Percentiles rank a stretch among this genome's conserved stretches.
These are phyloP conservation scores for Hydropsyche betteni DNA, from an alignment of 2,888 invertebrate genomes.

Conservation along the genomic window DNA sequence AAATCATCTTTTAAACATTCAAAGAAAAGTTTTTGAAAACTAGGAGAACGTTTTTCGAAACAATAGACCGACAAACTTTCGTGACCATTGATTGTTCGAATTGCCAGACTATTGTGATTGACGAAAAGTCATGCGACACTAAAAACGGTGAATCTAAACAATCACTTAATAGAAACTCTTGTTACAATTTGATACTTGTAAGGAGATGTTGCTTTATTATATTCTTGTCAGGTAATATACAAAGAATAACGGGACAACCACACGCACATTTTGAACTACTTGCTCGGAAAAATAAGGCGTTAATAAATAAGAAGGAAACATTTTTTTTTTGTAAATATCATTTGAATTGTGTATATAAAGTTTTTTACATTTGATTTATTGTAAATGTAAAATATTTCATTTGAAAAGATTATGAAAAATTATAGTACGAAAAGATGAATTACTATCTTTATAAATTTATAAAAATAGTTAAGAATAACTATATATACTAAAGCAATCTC, in stretches of 20 bases:
- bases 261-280: not conserved
- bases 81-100: too few species aligned
- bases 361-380: too few species aligned
- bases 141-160: slow-evolving; percentile 14
- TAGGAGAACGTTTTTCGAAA: too few species aligned
- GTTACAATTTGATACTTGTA: slow-evolving; percentile 16
- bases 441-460: too few species aligned
- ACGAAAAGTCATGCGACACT: not conserved
- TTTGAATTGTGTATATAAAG: too few species aligned
- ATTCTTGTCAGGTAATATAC: not conserved
- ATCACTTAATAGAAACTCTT: not conserved
- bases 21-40: too few species aligned
- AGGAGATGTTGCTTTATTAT: slow-evolving; percentile 9
- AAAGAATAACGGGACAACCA: slow-evolving; percentile 1
- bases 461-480: not conserved
- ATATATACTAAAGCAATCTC: not conserved
- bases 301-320: not conserved
- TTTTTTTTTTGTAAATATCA: not conserved
- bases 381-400: too few species aligned
- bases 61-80: too few species aligned
- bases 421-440: too few species aligned
- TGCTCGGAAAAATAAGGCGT: not conserved
- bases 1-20: too few species aligned
- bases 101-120: too few species aligned
- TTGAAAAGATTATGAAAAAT: too few species aligned